These are phyloP conservation scores for Alfaro cultratus DNA, from an alignment of 2,797 vertebrate species.

Conservation along the genomic window DNA sequence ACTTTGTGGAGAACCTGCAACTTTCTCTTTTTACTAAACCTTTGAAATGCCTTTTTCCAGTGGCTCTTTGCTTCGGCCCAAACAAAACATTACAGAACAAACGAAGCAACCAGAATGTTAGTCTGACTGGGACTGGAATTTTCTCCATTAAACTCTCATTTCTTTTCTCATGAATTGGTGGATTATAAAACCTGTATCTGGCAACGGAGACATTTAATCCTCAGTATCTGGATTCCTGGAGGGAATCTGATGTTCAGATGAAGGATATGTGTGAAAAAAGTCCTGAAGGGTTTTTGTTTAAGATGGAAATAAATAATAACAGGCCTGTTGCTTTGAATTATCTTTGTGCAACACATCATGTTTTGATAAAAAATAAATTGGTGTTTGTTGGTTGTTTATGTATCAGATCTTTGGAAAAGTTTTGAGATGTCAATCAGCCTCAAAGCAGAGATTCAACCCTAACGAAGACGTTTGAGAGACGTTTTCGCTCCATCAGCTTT, in stretches of 20 bases:
- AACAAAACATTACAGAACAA: not conserved
- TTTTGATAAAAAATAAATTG: not conserved
- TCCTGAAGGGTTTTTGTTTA: not conserved
- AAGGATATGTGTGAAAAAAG: not conserved
- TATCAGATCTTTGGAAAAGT: not conserved
- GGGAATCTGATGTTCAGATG: not conserved
- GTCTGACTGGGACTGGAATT: not conserved
- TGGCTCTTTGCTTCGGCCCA: not conserved
- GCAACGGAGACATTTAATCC: not conserved
- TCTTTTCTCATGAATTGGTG: not conserved
- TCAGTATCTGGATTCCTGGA: not conserved
- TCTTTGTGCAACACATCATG: not conserved
- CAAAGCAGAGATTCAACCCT: not conserved
- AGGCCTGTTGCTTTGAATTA: not conserved
- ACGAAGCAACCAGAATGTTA: not conserved
- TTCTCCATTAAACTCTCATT: not conserved
- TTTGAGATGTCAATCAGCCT: not conserved
- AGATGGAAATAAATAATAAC: not conserved
- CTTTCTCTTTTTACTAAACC: not conserved
- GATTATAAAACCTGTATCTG: not conserved
- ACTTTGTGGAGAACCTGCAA: not conserved
- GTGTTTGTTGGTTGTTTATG: not conserved
- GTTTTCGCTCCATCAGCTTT: not conserved
- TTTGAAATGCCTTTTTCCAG: not conserved
- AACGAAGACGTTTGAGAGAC: not conserved